phyloP scores from a whole-genome alignment of 2,888 invertebrate genomes.

The Pristionchus exspectatus region DNA sequence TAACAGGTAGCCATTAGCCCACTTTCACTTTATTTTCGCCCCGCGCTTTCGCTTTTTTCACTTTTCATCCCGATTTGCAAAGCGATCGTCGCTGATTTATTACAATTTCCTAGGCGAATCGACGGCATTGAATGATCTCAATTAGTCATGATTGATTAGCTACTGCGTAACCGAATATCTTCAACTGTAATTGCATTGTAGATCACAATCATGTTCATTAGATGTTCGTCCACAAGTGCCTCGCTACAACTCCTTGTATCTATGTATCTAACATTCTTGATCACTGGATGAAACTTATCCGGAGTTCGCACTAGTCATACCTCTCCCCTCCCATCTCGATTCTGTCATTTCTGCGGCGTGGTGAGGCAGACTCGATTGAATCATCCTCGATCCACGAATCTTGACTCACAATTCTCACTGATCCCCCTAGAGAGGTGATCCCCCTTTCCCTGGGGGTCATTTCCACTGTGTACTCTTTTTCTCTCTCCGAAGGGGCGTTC shows the following conservation, averaged over 20 bases:
- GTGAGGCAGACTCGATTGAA: not conserved
- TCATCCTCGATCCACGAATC: not conserved
- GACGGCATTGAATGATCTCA: no score
- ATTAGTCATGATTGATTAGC: no score
- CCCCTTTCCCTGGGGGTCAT: conserved; percentile 15
- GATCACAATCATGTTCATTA: not conserved
- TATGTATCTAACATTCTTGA: not conserved
- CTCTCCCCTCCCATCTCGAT: no score
- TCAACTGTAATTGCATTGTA: no score
- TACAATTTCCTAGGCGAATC: not conserved
- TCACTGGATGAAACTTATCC: no score
- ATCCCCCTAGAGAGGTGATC: not conserved
- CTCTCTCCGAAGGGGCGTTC: conserved; percentile 10
- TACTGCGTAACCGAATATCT: not conserved
- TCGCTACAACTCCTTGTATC: no score
- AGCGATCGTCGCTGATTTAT: not conserved
- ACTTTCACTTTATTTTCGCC: conserved; percentile 31
- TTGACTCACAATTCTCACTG: not conserved
- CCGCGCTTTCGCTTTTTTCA: not conserved
- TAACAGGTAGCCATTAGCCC: conserved; percentile 36
- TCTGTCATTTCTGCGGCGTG: no score
- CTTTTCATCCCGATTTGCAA: conserved; percentile 32
- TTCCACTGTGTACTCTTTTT: conserved; percentile 28
- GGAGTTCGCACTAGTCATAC: no score
- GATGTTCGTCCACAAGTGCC: no score